These are phyloP conservation scores for Channa striata DNA, from an alignment of 2,797 vertebrate genomes.

Conservation along the genomic window DNA sequence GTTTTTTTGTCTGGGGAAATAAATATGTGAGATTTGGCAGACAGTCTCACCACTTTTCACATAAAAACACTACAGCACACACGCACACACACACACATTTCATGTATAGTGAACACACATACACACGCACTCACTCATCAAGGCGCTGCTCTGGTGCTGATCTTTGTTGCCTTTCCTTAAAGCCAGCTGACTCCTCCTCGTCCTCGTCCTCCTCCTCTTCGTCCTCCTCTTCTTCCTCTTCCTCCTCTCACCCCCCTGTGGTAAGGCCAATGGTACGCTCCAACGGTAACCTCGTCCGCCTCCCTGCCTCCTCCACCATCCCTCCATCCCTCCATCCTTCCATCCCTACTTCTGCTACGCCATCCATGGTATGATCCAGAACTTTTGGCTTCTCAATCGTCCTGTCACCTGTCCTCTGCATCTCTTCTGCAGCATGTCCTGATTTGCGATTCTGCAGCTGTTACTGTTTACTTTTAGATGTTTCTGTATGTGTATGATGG, in stretches of 20 bases:
- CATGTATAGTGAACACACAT: slow-evolving; percentile 4
- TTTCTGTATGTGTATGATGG: slow-evolving; percentile 38
- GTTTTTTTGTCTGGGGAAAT: slow-evolving; percentile 13
- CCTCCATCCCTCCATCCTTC: slow-evolving; percentile 58
- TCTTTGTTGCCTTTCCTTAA: slow-evolving; percentile 99
- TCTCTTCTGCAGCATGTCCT: slow-evolving; percentile 74
- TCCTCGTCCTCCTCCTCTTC: slow-evolving; percentile 86
- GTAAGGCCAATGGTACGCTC: slow-evolving; percentile 94
- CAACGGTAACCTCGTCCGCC: slow-evolving; percentile 84
- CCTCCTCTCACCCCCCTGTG: slow-evolving; percentile 96
- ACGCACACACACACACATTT: slow-evolving; percentile 29
- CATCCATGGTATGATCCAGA: slow-evolving; percentile 60
- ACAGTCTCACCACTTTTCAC: slow-evolving; percentile 11
- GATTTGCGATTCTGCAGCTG: slow-evolving; percentile 22
- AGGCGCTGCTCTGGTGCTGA: slow-evolving; percentile 94
- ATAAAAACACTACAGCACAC: slow-evolving; percentile 23
- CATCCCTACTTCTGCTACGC: slow-evolving; percentile 57
- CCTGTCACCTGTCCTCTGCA: slow-evolving; percentile 38
- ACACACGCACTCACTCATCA: slow-evolving; percentile 36
- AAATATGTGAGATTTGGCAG: too few species aligned
- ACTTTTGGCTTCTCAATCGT: slow-evolving; percentile 41
- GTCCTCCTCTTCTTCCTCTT: slow-evolving; percentile 84
- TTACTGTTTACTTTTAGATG: slow-evolving; percentile 41
- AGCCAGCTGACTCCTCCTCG: slow-evolving; percentile 97
- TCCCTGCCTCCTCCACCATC: slow-evolving; percentile 68